Evolutionary conservation across 2,113 vertebrate species (phyloP).

Genomic region (Perca schrenkii): DNA sequence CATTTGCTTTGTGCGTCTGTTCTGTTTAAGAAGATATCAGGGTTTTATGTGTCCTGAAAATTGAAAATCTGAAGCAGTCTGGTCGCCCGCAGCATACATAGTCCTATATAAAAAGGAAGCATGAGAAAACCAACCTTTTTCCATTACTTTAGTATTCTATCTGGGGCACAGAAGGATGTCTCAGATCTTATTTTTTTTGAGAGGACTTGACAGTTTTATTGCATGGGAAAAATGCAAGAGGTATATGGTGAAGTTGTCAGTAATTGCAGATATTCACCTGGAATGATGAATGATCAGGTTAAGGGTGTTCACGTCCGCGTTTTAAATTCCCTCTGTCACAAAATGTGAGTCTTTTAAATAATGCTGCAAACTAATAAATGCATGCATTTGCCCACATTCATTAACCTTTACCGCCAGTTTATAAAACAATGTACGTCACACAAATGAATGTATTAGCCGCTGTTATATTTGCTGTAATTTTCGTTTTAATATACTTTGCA

Average conservation of each 20-base stretch:
- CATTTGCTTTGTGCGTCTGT: conserved; percentile 48
- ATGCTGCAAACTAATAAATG: background rate
- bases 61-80: conserved; percentile 29
- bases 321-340: background rate
- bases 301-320: background rate
- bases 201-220: conserved; percentile 47
- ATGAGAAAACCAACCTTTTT: conserved; percentile 58
- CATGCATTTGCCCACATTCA: background rate
- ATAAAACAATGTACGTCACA: background rate
- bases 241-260: background rate
- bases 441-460: background rate
- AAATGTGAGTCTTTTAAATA: conserved; percentile 11
- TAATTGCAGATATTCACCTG: conserved; percentile 31
- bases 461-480: background rate
- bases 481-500: too few species aligned
- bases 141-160: conserved; percentile 52
- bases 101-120: conserved; percentile 32
- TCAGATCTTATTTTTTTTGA: conserved; percentile 46
- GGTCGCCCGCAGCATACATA: conserved; percentile 50
- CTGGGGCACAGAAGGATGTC: conserved; percentile 39
- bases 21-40: conserved; percentile 50
- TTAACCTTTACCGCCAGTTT: conserved; percentile 7
- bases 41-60: conserved; percentile 48
- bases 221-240: conserved; percentile 15
- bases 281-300: conserved; percentile 19